Evolutionary conservation across 2,888 invertebrate genomes (phyloP), one percentile per base, ranked within the genome.

Genomic region (Bugula neritina): DNA sequence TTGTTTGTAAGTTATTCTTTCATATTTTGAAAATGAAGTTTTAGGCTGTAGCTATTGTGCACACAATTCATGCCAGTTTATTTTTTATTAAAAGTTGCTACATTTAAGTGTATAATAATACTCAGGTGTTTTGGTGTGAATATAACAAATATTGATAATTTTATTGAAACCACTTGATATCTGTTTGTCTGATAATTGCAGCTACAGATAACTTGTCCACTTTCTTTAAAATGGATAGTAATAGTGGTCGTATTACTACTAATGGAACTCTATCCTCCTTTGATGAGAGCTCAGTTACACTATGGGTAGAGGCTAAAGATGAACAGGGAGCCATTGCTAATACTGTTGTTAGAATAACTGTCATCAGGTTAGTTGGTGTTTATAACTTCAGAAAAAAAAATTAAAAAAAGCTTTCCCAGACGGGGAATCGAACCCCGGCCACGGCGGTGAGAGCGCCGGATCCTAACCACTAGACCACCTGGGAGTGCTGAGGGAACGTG

Each of bases 241-340:
- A 5, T 63, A 63, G 31, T 13, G 63, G 63, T 63, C 27, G 63
- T 2, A 63, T 63, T 31, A 63, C 31, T 27, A 63, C 63, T 5
- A 27, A 63, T 63, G 29, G 25, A 5, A 2, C n/a, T 13, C 63
- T 63, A 31, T 31, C 63, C 27, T 21, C 13, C 5, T 63, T 63
- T 31, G 31, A 31, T 31, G 63, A 63, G 27, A 63, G 25, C 10
- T 27, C 3, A 63, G 63, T 63, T 2, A 31, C 27, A 3, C n/a
- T 63, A 27, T 63, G 63, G 63, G 31, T 63, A 2, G 63, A 63
- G n/a, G 63, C 63, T 63, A 63, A n/a, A 63, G 63, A 63, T 34
- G 34, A 34, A 5, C 25, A 63, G 2, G 63, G 63, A 2, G 63
- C 63, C 5, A 63, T 31, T 27, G 63, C 63, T 31, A 27, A 13